Evolutionary conservation across 1,140 invertebrate species (phyloP), one percentile per base, ranked within the genome.

Genomic region (Ips typographus): DNA sequence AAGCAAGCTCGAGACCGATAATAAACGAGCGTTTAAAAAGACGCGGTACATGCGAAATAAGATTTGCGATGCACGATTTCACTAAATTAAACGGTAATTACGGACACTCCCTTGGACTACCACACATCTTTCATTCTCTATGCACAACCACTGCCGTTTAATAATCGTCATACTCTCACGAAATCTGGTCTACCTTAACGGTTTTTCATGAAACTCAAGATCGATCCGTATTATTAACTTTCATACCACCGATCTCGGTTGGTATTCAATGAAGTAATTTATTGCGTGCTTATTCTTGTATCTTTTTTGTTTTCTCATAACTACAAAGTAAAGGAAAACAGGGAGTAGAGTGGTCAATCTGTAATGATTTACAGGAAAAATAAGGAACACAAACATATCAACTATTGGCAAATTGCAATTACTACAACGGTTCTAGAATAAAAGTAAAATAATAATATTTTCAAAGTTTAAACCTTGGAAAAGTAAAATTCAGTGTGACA

Each of bases 171-270:
- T 59, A 59, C 57, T 59, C 57, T 59, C 57, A 59, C 57, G 57
- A 59, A 59, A 59, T 59, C 57, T 59, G 57, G 57, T 59, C 57
- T 59, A 59, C 57, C 57, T 59, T 59, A 59, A 59, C 57, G 57
- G 57, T 40, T 6, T 59, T 59, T 42, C 40, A 59, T 59, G 57
- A 59, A 59, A 59, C 41, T 59, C 41, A 42, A 59, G 40, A 41
- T 36, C 40, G 40, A 59, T 42, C 57, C 42, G 41, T 59, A 40
- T 59, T 59, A 59, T 59, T 59, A 59, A 59, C 57, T 59, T 59
- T 59, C 57, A 59, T 42, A 59, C 57, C 52, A 55, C 52, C 6
- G 52, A 6, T 37, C 37, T 6, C 44, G 6, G 22, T 49, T 22
- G 44, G 22, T 22, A 22, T 22, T 22, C 22, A 22, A 22, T 22